These are phyloP conservation scores for Agrochola macilenta DNA, from an alignment of 2,888 invertebrate species.

Conservation along the genomic window DNA sequence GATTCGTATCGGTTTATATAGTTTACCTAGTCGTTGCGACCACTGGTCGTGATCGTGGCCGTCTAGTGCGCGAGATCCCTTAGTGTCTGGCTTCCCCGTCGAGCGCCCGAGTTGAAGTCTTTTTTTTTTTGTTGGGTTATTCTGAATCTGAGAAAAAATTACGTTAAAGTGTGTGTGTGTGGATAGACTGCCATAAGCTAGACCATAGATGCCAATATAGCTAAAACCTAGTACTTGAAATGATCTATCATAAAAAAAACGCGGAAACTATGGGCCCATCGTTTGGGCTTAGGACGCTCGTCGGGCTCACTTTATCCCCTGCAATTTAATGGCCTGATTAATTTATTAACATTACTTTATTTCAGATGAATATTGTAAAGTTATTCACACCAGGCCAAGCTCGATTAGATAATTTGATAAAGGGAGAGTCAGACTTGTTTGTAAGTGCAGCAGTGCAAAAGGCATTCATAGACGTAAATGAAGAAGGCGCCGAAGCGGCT, in stretches of 20 bases:
- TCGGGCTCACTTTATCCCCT: too few species aligned
- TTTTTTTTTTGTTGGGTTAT: background rate
- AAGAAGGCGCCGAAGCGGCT: slow-evolving; percentile 96
- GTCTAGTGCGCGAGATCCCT: too few species aligned
- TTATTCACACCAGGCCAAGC: slow-evolving; percentile 83
- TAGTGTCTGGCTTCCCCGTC: background rate
- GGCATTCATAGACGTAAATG: slow-evolving; percentile 95
- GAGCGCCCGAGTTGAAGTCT: background rate
- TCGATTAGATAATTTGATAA: slow-evolving; percentile 91
- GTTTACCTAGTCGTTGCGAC: too few species aligned
- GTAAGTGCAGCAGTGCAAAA: slow-evolving; percentile 94
- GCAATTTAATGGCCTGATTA: background rate
- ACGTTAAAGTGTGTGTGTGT: background rate
- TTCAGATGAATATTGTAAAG: slow-evolving; percentile 74
- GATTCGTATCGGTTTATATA: too few species aligned
- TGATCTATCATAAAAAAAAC: background rate
- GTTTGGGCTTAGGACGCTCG: background rate
- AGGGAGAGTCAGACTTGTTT: slow-evolving; percentile 81
- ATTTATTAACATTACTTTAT: slow-evolving; percentile 4
- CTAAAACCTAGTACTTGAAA: background rate
- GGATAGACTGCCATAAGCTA: background rate
- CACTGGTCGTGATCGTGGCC: too few species aligned
- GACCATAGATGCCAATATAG: background rate
- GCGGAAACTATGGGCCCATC: background rate
- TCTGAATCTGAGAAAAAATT: background rate